Base-by-base conservation (phyloP, 2,113 vertebrate species). In the Pteruthius melanotis region DNA sequence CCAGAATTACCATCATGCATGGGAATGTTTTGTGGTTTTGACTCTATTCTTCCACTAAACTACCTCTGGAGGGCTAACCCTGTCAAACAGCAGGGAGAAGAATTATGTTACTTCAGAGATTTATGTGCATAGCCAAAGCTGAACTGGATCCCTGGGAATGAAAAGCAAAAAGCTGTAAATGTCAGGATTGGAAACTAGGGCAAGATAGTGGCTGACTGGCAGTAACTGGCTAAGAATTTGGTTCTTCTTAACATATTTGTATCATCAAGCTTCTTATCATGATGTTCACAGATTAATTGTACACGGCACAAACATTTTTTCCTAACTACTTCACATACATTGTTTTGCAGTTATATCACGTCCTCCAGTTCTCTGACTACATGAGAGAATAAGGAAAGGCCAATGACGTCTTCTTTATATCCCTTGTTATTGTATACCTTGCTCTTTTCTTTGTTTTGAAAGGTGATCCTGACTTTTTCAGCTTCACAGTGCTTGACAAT, bases 251-350 rank as follows among this genome's bases (percentile, higher is more conserved):
- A 80, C 37, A n/a, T 70, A 65, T 35, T 78, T 83, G 33, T 59
- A 20, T 17, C 76, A 83, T 63, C 40, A 26, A 59, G 35, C 59
- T 91, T 47, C 60, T 85, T 90, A 61, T 61, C 37, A 6, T 54
- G 45, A 47, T 60, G 60, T 74, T 90, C 50, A 50, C 42, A 91
- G 72, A 45, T 91, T 93, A 79, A 65, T 70, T 50, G 66, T 77
- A 68, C 75, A 33, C 1, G 3, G 91, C 75, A 76, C 72, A 49
- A 81, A 83, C 81, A 87, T 95, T 88, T 96, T 95, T 93, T 90
- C 93, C 79, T 80, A 66, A 71, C 54, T 90, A 91, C 76, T 94
- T 93, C 82, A 93, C 56, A 83, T 94, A 66, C 79, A 84, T 93
- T 94, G 85, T 39, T 96, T 80, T 86, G 82, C 47, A 83, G 54